These are phyloP conservation scores for Gari tellinella DNA, from an alignment of 2,888 invertebrate genomes.

Conservation along the genomic window DNA sequence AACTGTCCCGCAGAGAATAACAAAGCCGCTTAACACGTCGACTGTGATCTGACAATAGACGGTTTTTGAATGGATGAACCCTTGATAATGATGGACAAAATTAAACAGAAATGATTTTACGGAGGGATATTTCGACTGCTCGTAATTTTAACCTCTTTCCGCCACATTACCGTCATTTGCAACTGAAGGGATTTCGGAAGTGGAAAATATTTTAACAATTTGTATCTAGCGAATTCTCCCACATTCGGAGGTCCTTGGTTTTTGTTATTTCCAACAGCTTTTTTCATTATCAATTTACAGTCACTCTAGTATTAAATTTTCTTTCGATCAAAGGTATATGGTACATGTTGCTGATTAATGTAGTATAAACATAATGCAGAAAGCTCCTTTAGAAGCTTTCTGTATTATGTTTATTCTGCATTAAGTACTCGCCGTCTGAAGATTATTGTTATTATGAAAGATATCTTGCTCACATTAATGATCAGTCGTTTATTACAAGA, in stretches of 20 bases:
- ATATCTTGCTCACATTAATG: no score
- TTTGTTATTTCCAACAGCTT: no score
- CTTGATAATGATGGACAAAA: constrained; percentile 61
- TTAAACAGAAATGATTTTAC: constrained; percentile 63
- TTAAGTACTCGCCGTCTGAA: no score
- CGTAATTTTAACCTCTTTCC: constrained; percentile 40
- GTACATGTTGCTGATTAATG: no score
- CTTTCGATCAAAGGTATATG: no score
- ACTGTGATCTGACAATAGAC: constrained; percentile 57
- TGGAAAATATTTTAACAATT: constrained; percentile 48
- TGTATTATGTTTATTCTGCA: no score
- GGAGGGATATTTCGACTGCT: constrained; percentile 48
- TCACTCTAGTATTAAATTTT: no score
- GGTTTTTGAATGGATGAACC: constrained; percentile 51
- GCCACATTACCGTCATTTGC: constrained; percentile 36
- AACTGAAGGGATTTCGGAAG: constrained; percentile 7
- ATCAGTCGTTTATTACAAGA: no score
- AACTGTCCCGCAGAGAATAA: constrained; percentile 57
- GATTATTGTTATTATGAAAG: no score
- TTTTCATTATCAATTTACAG: no score
- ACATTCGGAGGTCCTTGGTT: neutral
- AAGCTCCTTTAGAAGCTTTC: no score
- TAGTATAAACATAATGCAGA: no score
- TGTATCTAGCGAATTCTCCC: constrained; percentile 18
- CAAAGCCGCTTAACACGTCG: constrained; percentile 59